Evolutionary conservation across 1,140 invertebrate genomes (phyloP).

Genomic region (Bombus superbus): DNA sequence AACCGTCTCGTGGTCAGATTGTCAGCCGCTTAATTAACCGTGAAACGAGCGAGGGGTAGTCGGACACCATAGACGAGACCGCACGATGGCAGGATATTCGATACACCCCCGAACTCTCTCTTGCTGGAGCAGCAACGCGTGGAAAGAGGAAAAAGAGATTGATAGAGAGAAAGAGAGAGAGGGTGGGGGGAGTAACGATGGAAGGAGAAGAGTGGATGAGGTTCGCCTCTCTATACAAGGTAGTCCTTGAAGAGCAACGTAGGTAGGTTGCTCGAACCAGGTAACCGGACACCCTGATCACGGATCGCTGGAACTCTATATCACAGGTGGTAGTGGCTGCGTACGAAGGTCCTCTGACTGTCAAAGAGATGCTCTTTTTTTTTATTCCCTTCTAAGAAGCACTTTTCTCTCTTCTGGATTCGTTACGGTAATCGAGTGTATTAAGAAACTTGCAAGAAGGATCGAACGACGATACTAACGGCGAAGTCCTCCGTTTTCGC

Average conservation of each 20-base stretch:
- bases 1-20: slow-evolving; percentile 82
- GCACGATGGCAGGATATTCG: slow-evolving; percentile 80
- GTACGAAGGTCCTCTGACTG: slow-evolving; percentile 65
- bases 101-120: slow-evolving; percentile 79
- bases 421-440: slow-evolving; percentile 35
- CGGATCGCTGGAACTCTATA: slow-evolving; percentile 80
- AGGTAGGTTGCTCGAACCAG: slow-evolving; percentile 70
- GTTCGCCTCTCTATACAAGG: slow-evolving; percentile 62
- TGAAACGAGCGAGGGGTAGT: slow-evolving; percentile 82
- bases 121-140: slow-evolving; percentile 29
- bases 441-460: background rate
- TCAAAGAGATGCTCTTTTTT: slow-evolving; percentile 56
- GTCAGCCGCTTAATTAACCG: slow-evolving; percentile 82
- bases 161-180: background rate
- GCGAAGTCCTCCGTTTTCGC: too few relatives aligned
- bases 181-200: background rate
- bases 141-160: background rate
- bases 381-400: slow-evolving; percentile 47
- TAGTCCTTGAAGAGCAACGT: slow-evolving; percentile 77
- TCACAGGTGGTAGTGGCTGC: slow-evolving; percentile 77
- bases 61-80: slow-evolving; percentile 79
- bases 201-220: background rate
- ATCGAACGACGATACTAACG: background rate
- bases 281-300: slow-evolving; percentile 79
- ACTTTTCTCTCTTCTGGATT: slow-evolving; percentile 10